Conservation (phyloP, 2,888 invertebrate genomes). For the Rosalia funebris region DNA sequence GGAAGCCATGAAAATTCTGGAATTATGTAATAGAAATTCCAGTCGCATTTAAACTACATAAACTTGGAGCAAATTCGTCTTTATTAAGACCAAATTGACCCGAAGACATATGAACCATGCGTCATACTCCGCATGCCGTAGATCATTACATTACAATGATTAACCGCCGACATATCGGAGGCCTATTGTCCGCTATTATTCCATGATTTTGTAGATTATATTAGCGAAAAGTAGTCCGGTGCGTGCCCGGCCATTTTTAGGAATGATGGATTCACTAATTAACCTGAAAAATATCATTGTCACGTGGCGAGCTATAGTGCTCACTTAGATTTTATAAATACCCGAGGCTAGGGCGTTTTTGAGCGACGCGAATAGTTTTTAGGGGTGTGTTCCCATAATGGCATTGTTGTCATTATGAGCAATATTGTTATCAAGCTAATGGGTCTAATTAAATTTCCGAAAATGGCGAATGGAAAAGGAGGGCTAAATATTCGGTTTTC, state of each 20-base stretch:
- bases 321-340: constrained; percentile 12
- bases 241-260: constrained; percentile 14
- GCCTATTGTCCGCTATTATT: constrained; percentile 12
- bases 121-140: neutral
- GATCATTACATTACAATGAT: constrained; percentile 13
- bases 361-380: neutral
- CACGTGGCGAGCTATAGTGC: neutral
- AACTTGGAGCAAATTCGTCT: neutral
- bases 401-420: neutral
- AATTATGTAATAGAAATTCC: too few species aligned
- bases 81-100: neutral
- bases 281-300: constrained; percentile 21
- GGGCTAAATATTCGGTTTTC: too few species aligned
- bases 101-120: neutral
- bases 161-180: constrained; percentile 15
- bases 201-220: constrained; percentile 3
- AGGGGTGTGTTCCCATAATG: neutral
- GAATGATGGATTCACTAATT: constrained; percentile 22
- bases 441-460: too few species aligned
- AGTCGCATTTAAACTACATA: too few species aligned
- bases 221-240: constrained; percentile 12
- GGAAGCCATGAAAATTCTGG: too few species aligned
- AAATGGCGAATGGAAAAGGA: too few species aligned
- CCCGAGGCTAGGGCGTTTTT: neutral
- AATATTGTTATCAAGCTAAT: too few species aligned